phyloP scores from a whole-genome alignment of 2,888 invertebrate species.

The Notodonta ziczac region DNA sequence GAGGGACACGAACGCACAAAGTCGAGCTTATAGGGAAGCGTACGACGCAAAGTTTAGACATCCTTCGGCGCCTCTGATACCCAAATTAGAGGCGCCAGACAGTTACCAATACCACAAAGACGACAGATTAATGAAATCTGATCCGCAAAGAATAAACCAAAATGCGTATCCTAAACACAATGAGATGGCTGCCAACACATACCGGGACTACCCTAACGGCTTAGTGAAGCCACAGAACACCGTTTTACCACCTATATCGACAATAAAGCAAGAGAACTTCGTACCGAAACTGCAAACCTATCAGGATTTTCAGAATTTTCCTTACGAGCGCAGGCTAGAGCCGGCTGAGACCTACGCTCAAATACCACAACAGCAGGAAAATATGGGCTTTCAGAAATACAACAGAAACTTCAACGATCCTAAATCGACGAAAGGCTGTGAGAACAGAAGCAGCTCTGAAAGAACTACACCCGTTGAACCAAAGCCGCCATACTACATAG shows the following conservation, averaged over 20 bases:
- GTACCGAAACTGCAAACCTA: slow-evolving; percentile 65
- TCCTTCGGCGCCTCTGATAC: slow-evolving; percentile 73
- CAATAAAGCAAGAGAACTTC: slow-evolving; percentile 80
- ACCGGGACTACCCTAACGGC: slow-evolving; percentile 68
- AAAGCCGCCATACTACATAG: slow-evolving; percentile 78
- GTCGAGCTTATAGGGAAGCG: slow-evolving; percentile 67
- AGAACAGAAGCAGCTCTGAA: slow-evolving; percentile 46
- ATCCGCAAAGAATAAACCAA: slow-evolving; percentile 57
- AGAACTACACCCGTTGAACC: slow-evolving; percentile 51
- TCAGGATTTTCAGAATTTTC: slow-evolving; percentile 67
- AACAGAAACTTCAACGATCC: slow-evolving; percentile 59
- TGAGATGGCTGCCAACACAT: slow-evolving; percentile 52
- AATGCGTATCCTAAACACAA: slow-evolving; percentile 56
- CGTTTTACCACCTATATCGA: slow-evolving; percentile 78
- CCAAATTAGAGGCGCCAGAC: slow-evolving; percentile 77
- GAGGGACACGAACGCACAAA: slow-evolving; percentile 74
- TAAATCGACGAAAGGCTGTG: slow-evolving; percentile 55
- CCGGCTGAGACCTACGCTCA: slow-evolving; percentile 56
- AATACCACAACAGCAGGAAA: slow-evolving; percentile 64
- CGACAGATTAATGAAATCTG: slow-evolving; percentile 64
- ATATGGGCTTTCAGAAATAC: slow-evolving; percentile 75
- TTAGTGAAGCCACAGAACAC: slow-evolving; percentile 57
- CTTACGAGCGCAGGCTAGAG: slow-evolving; percentile 64
- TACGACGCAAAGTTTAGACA: slow-evolving; percentile 76
- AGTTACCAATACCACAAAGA: slow-evolving; percentile 74